Evolutionary conservation across 2,797 vertebrate genomes (phyloP).

Genomic region (Falco columbarius): DNA sequence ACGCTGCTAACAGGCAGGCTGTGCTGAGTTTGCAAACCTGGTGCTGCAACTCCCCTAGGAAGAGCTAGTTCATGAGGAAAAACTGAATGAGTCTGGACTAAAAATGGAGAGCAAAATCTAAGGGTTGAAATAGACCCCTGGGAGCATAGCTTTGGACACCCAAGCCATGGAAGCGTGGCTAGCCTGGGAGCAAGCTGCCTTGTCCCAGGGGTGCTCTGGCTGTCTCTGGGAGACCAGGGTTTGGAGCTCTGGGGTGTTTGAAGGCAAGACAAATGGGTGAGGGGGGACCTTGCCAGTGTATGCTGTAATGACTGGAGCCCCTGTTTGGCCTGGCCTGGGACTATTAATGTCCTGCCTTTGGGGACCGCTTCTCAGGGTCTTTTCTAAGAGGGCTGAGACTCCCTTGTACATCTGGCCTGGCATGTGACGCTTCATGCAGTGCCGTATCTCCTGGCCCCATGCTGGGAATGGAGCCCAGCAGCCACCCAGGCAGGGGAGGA

Average conservation of each 20-base stretch:
- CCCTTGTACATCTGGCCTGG: fast-evolving
- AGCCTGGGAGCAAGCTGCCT: neutral
- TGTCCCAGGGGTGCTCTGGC: fast-evolving
- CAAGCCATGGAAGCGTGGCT: neutral
- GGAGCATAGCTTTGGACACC: neutral
- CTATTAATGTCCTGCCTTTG: neutral
- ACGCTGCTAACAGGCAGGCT: neutral
- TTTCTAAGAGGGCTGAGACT: neutral
- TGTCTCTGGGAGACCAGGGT: neutral
- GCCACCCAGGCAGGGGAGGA: neutral
- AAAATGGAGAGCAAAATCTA: neutral
- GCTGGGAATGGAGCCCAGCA: neutral
- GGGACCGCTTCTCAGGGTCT: neutral
- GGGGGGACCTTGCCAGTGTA: neutral
- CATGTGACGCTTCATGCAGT: fast-evolving
- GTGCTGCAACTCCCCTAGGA: neutral
- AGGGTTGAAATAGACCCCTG: neutral
- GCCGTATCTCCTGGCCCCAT: fast-evolving
- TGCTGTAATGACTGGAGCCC: neutral
- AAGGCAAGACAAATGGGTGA: neutral
- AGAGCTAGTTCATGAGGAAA: neutral
- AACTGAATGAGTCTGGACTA: neutral
- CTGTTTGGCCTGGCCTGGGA: neutral
- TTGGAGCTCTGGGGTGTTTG: neutral
- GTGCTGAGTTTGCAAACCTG: neutral